Evolutionary conservation across 2,888 invertebrate species (phyloP).

Genomic region (Dryocosmus kuriphilus): DNA sequence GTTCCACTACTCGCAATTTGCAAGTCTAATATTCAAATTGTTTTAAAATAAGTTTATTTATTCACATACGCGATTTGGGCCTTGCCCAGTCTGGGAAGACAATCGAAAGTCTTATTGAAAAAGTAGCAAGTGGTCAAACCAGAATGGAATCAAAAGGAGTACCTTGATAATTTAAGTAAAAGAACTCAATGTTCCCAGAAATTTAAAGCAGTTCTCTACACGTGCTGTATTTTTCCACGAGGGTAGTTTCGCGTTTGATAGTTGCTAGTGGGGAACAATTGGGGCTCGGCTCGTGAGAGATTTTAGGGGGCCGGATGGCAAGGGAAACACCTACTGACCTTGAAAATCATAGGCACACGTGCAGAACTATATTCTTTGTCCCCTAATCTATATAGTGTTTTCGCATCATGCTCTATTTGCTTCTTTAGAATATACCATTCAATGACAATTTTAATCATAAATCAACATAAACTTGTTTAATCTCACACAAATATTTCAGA

Average conservation of each 20-base stretch:
- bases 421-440: neutral
- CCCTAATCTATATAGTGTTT: slow-evolving; percentile 1
- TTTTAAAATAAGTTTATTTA: neutral
- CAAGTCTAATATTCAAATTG: neutral
- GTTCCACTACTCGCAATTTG: neutral
- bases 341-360: slow-evolving; percentile 38
- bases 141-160: neutral
- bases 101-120: neutral
- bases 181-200: neutral
- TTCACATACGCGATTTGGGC: neutral
- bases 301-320: slow-evolving; percentile 30
- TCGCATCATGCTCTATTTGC: neutral
- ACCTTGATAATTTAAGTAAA: neutral
- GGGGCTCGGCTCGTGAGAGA: slow-evolving; percentile 5
- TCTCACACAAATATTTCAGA: too few species aligned
- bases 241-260: slow-evolving; percentile 28
- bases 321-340: slow-evolving; percentile 18
- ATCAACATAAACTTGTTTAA: neutral
- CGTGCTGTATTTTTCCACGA: slow-evolving; percentile 8
- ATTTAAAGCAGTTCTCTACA: neutral
- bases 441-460: neutral
- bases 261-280: slow-evolving; percentile 27
- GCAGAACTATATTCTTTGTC: slow-evolving; percentile 27
- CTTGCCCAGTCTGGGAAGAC: neutral
- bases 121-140: neutral